Evolutionary conservation across 2,797 vertebrate genomes (phyloP).

Genomic region (Pterois miles): DNA sequence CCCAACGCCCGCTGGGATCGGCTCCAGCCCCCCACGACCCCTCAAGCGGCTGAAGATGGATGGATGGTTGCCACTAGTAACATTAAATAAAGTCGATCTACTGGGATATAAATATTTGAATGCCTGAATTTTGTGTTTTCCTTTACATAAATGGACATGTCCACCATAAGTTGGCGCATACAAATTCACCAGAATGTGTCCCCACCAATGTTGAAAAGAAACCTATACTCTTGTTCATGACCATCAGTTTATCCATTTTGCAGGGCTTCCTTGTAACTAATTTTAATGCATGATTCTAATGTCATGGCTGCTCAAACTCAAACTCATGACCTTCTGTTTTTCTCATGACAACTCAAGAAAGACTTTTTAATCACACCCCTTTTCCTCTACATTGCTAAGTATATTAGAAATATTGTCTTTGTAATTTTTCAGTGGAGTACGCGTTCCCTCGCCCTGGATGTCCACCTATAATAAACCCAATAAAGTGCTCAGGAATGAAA

Average conservation of each 20-base stretch:
- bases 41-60: too few species aligned
- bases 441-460: too few species aligned
- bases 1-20: too few species aligned
- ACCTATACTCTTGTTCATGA: not conserved
- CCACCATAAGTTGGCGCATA: not conserved
- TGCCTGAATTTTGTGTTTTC: not conserved
- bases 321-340: constrained; percentile 28
- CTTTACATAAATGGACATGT: not conserved
- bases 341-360: not conserved
- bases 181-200: not conserved
- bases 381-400: not conserved
- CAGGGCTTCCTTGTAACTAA: constrained; percentile 3
- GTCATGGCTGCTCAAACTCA: constrained; percentile 27
- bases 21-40: too few species aligned
- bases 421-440: not conserved
- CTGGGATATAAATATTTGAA: not conserved
- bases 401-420: not conserved
- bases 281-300: constrained; percentile 23
- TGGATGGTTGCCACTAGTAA: too few species aligned
- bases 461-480: not conserved
- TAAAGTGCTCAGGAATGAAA: not conserved
- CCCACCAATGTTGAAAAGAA: not conserved
- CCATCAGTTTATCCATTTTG: not conserved
- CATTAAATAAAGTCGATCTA: not conserved
- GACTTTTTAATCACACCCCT: not conserved